These are phyloP conservation scores for Aratinga solstitialis DNA, from an alignment of 2,797 vertebrate genomes.

Conservation along the genomic window DNA sequence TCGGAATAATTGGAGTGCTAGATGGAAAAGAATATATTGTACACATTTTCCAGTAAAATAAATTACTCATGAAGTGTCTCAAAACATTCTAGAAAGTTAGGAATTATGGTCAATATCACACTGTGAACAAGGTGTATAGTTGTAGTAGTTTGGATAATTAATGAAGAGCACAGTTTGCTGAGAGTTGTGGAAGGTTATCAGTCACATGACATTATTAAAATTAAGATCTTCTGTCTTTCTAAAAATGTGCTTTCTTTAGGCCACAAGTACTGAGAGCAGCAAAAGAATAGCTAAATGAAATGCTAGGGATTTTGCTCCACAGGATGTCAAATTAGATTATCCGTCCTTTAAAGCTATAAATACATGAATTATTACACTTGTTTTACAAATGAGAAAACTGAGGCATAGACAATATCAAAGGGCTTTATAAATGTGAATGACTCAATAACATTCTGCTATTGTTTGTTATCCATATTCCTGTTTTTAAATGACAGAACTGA, in stretches of 20 bases:
- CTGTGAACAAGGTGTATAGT: background rate
- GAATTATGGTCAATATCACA: background rate
- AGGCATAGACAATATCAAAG: slow-evolving; percentile 60
- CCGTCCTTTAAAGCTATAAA: slow-evolving; percentile 65
- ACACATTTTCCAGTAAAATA: slow-evolving; percentile 4
- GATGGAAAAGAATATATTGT: background rate
- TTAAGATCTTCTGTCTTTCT: slow-evolving; percentile 13
- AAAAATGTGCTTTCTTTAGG: background rate
- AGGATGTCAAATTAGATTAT: slow-evolving; percentile 62
- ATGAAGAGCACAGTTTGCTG: background rate
- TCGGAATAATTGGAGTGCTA: background rate
- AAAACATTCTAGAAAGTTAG: slow-evolving; percentile 1
- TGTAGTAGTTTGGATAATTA: background rate
- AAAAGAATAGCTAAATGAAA: slow-evolving; percentile 44
- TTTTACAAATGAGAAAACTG: slow-evolving; percentile 68
- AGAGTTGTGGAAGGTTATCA: background rate
- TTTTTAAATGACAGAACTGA: slow-evolving; percentile 60
- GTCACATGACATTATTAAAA: background rate
- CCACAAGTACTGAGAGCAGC: background rate
- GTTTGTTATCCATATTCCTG: slow-evolving; percentile 66
- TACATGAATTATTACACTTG: slow-evolving; percentile 63
- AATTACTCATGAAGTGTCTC: background rate
- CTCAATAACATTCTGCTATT: slow-evolving; percentile 65
- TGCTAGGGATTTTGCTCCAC: slow-evolving; percentile 31
- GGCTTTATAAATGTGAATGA: slow-evolving; percentile 63